These are phyloP conservation scores for Gymnosoma rotundatum DNA, from an alignment of 2,888 invertebrate species.

Conservation along the genomic window DNA sequence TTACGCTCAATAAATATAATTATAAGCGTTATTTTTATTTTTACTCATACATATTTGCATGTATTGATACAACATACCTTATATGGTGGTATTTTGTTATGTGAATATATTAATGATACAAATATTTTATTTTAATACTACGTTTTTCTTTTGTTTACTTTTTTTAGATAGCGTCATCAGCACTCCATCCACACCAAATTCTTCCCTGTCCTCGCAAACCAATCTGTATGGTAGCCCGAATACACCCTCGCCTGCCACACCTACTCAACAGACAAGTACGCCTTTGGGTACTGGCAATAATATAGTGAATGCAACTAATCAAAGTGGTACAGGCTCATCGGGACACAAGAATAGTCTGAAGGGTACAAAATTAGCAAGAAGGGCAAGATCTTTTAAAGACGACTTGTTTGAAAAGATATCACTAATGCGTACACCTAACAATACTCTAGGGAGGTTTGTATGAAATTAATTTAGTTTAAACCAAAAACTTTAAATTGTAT, in stretches of 20 bases:
- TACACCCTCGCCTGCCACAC: slow-evolving; percentile 74
- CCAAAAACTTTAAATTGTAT: neutral
- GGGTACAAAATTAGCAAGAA: slow-evolving; percentile 92
- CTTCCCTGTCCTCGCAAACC: slow-evolving; percentile 73
- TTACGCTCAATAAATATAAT: slow-evolving; percentile 57
- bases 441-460: slow-evolving; percentile 81
- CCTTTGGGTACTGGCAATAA: slow-evolving; percentile 68
- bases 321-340: slow-evolving; percentile 74
- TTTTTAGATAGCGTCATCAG: slow-evolving; percentile 79
- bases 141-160: slow-evolving; percentile 12
- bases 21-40: slow-evolving; percentile 34
- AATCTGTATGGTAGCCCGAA: slow-evolving; percentile 71
- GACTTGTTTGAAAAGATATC: slow-evolving; percentile 95
- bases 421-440: slow-evolving; percentile 92
- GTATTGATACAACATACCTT: slow-evolving; percentile 18
- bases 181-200: slow-evolving; percentile 81
- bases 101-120: slow-evolving; percentile 37
- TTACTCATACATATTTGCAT: slow-evolving; percentile 28
- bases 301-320: slow-evolving; percentile 47
- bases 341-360: slow-evolving; percentile 90
- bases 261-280: slow-evolving; percentile 71
- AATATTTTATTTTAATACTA: slow-evolving; percentile 20
- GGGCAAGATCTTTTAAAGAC: slow-evolving; percentile 96
- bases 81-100: slow-evolving; percentile 33
- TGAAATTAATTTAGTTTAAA: neutral